Percentiles rank a stretch among this genome's conserved stretches.
phyloP scores from a whole-genome alignment of 2,888 invertebrate species.

The Platycheirus rosarum region DNA sequence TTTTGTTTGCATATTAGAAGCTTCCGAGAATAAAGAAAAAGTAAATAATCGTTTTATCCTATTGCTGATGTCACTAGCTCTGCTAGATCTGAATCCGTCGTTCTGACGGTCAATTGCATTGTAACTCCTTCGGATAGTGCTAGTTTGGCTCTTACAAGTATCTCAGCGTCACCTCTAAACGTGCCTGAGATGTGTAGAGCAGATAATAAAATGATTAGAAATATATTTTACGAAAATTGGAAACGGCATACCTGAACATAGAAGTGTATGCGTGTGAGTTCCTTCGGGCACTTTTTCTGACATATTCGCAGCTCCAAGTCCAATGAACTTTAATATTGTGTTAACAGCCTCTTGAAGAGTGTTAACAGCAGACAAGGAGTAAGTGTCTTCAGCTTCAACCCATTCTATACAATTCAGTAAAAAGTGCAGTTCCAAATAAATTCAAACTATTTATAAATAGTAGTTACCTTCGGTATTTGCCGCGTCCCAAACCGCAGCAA shows the following conservation, averaged over 20 bases:
- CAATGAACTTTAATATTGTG: constrained; percentile 91
- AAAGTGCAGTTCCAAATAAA: neutral
- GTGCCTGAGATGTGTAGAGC: constrained; percentile 84
- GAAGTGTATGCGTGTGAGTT: constrained; percentile 90
- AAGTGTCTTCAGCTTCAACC: constrained; percentile 95
- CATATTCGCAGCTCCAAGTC: constrained; percentile 92
- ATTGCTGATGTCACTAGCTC: constrained; percentile 94
- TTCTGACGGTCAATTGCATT: constrained; percentile 95
- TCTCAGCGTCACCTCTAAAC: constrained; percentile 95
- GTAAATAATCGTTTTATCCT: constrained; percentile 84
- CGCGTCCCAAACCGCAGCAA: constrained; percentile 91
- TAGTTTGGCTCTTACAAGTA: constrained; percentile 93
- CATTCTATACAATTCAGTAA: constrained; percentile 77
- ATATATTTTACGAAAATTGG: neutral
- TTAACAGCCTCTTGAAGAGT: constrained; percentile 92
- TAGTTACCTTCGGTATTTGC: constrained; percentile 85
- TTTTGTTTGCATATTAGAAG: neutral
- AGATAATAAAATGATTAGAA: constrained; percentile 26
- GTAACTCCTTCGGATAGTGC: constrained; percentile 90
- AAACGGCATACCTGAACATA: constrained; percentile 87
- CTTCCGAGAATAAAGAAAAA: constrained; percentile 16
- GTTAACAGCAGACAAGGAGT: constrained; percentile 90
- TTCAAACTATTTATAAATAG: neutral
- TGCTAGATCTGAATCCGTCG: constrained; percentile 92
- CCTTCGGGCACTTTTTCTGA: constrained; percentile 92